A percentile compares a stretch with the other conserved stretches of the same genome.
These are phyloP conservation scores for Choloepus hoffmanni DNA, from an alignment of 2,113 vertebrate species.

Conservation along the genomic window DNA sequence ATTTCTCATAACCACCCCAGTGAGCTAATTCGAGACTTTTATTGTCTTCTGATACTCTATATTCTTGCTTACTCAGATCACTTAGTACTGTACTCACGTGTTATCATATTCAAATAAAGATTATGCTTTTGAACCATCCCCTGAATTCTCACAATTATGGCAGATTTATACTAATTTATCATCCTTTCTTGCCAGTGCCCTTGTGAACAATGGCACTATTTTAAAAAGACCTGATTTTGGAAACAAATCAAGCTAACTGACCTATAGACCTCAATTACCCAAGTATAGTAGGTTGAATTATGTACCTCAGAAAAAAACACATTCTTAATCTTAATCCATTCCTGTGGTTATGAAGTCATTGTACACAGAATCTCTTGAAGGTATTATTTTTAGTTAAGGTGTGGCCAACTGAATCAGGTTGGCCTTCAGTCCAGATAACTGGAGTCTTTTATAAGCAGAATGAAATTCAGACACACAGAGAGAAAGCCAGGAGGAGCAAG, in stretches of 20 bases:
- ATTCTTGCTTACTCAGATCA: background rate
- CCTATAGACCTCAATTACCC: background rate
- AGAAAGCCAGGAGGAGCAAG: too few species aligned
- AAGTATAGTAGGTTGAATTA: too few species aligned
- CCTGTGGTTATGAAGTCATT: too few species aligned
- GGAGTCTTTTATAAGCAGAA: too few species aligned
- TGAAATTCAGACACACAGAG: too few species aligned
- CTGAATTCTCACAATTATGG: background rate
- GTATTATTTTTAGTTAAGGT: too few species aligned
- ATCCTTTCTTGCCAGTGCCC: background rate
- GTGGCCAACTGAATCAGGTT: too few species aligned
- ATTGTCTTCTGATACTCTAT: background rate
- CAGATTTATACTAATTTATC: background rate
- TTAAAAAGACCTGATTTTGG: background rate
- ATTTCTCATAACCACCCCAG: background rate
- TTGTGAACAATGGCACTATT: background rate
- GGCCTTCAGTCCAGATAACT: too few species aligned
- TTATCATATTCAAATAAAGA: background rate
- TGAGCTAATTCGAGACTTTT: background rate
- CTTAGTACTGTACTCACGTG: background rate
- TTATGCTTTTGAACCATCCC: background rate
- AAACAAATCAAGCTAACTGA: constrained; percentile 30
- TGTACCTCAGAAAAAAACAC: too few species aligned
- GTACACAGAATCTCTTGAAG: too few species aligned
- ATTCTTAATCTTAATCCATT: too few species aligned